These are phyloP conservation scores for Notolepis coatsorum DNA, from an alignment of 2,797 vertebrate genomes.

Conservation along the genomic window DNA sequence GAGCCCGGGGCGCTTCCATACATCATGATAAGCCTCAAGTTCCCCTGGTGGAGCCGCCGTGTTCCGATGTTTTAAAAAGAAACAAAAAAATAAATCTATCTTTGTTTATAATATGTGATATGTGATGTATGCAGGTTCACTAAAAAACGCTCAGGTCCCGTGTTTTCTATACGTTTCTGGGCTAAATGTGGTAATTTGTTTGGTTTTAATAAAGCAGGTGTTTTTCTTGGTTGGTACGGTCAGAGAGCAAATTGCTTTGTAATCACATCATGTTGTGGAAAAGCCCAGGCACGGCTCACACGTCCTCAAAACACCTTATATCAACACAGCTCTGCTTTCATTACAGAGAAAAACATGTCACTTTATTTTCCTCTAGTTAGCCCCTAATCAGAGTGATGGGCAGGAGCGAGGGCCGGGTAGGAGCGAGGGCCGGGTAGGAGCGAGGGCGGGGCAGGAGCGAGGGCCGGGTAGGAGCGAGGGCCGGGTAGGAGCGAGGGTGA, in stretches of 20 bases:
- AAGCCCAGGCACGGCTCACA: conserved; percentile 46
- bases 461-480: conserved; percentile 38
- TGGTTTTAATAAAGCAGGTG: conserved; percentile 76
- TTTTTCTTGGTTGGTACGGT: conserved; percentile 74
- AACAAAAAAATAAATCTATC: no score
- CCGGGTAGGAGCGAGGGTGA: no score
- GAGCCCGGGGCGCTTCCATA: conserved; percentile 2
- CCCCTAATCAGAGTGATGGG: conserved; percentile 52
- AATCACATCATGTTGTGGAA: conserved; percentile 74
- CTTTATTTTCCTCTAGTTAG: conserved; percentile 63
- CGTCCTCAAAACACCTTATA: conserved; percentile 27
- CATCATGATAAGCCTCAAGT: conserved; percentile 33
- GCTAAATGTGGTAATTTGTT: conserved; percentile 74
- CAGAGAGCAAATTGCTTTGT: conserved; percentile 75
- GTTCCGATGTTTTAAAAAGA: conserved; percentile 27
- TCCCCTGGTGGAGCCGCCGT: not conserved
- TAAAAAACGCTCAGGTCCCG: conserved; percentile 32
- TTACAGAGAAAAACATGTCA: conserved; percentile 77
- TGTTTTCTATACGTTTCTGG: conserved; percentile 39
- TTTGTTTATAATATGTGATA: conserved; percentile 60
- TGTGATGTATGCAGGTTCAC: conserved; percentile 47
- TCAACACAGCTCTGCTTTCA: conserved; percentile 74
- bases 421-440: conserved; percentile 44
- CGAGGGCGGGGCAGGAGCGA: conserved; percentile 10
- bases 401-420: conserved; percentile 20